Evolutionary conservation across 2,113 vertebrate species (phyloP).

Genomic region (Myotis brandtii): DNA sequence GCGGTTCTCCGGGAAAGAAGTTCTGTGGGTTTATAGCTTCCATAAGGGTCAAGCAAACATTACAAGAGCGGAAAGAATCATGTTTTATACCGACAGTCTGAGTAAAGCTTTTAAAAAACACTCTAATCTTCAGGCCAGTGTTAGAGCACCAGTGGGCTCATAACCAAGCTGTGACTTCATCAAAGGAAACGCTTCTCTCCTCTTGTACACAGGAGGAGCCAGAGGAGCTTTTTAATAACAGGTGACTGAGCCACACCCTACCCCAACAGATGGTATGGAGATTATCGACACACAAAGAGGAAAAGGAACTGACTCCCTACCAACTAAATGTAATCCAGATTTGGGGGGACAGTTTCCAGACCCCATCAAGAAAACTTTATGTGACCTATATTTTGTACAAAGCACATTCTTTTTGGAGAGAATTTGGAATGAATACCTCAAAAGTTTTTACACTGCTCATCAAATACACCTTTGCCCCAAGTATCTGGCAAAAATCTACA

Average conservation of each 20-base stretch:
- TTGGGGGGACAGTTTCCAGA: slow-evolving; percentile 7
- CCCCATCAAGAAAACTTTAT: background rate
- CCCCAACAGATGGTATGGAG: background rate
- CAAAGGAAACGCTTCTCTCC: background rate
- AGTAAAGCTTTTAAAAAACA: slow-evolving; percentile 35
- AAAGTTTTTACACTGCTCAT: background rate
- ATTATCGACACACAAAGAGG: background rate
- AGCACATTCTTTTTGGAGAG: slow-evolving; percentile 5
- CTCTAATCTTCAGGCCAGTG: background rate
- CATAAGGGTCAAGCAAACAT: background rate
- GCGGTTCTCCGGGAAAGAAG: background rate
- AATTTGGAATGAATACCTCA: background rate
- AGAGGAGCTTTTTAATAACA: background rate
- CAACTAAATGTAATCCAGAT: background rate
- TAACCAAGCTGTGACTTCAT: background rate
- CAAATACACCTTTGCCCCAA: slow-evolving; percentile 5
- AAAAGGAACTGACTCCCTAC: background rate
- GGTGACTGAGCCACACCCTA: background rate
- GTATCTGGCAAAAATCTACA: background rate
- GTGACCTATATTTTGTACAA: background rate
- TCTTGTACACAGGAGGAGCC: background rate
- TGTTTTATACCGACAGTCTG: background rate
- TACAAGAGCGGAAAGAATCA: background rate
- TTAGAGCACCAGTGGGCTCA: background rate
- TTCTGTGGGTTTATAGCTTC: background rate